phyloP scores from a whole-genome alignment of 2,888 invertebrate species.

The Apeira syringaria region DNA sequence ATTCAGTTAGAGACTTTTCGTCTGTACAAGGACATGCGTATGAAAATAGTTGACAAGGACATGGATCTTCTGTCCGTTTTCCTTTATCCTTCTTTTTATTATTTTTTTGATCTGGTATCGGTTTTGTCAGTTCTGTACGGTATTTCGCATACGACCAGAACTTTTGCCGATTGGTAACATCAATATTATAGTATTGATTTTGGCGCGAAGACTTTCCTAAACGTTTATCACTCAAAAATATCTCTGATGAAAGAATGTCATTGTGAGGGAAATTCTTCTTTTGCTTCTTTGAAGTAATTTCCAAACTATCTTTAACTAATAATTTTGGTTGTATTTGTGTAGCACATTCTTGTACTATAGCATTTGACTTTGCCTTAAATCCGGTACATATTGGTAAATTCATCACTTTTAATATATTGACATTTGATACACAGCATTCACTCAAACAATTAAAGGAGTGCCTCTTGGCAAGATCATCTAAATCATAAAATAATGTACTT shows the following conservation, averaged over 20 bases:
- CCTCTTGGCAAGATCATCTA: constrained; percentile 62
- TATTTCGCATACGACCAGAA: constrained; percentile 67
- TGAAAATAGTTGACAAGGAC: constrained; percentile 68
- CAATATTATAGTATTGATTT: constrained; percentile 35
- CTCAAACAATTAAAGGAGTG: constrained; percentile 59
- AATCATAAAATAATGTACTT: constrained; percentile 69
- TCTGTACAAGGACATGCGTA: constrained; percentile 62
- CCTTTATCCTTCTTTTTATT: constrained; percentile 46
- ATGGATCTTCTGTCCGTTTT: constrained; percentile 56
- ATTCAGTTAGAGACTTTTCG: constrained; percentile 48
- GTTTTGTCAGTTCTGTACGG: constrained; percentile 54
- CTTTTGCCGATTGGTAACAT: constrained; percentile 47
- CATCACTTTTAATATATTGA: constrained; percentile 41
- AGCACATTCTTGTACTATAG: constrained; percentile 61
- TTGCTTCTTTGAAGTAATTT: constrained; percentile 41
- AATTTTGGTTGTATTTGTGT: constrained; percentile 52
- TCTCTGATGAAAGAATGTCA: constrained; percentile 52
- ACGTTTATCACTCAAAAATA: constrained; percentile 52
- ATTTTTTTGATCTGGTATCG: constrained; percentile 49
- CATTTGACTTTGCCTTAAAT: constrained; percentile 44
- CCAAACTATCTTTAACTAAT: constrained; percentile 41
- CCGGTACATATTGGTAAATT: constrained; percentile 34
- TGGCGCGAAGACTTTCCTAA: constrained; percentile 31
- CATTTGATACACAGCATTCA: constrained; percentile 43
- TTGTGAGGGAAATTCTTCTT: constrained; percentile 42